phyloP scores from a whole-genome alignment of 2,113 vertebrate genomes.

The Naja naja region DNA sequence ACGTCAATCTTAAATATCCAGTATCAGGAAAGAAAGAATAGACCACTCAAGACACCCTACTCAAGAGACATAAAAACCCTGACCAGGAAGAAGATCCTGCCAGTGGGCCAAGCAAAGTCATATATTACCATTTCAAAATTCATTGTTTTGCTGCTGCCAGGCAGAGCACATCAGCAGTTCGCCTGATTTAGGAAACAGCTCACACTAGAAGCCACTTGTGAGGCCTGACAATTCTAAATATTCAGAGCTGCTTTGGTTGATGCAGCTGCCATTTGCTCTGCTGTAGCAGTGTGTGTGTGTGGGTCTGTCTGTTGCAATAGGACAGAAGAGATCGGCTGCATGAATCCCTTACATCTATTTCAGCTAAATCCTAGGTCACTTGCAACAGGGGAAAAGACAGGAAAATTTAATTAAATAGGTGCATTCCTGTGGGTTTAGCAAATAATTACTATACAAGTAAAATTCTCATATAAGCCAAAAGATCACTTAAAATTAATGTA shows the following conservation, averaged over 20 bases:
- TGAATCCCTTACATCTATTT: background rate
- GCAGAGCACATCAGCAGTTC: background rate
- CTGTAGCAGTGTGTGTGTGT: background rate
- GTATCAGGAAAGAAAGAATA: background rate
- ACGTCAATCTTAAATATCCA: background rate
- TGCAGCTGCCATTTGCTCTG: background rate
- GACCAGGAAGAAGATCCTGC: background rate
- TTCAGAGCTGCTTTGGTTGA: background rate
- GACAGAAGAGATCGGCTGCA: background rate
- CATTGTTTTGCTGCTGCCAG: background rate
- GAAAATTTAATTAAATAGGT: background rate
- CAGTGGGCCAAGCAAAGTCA: background rate
- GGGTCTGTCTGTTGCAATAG: background rate
- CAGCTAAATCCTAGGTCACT: background rate
- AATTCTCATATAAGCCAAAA: background rate
- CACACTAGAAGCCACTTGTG: background rate
- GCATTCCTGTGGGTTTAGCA: background rate
- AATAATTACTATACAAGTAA: too few relatives aligned
- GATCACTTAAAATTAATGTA: background rate
- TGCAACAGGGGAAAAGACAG: background rate
- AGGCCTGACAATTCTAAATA: background rate
- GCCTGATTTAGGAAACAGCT: background rate
- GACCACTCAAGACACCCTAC: background rate
- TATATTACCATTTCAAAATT: background rate
- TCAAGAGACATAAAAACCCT: background rate